These are phyloP conservation scores for Leucosticte australis DNA, from an alignment of 2,113 vertebrate genomes.

Conservation along the genomic window DNA sequence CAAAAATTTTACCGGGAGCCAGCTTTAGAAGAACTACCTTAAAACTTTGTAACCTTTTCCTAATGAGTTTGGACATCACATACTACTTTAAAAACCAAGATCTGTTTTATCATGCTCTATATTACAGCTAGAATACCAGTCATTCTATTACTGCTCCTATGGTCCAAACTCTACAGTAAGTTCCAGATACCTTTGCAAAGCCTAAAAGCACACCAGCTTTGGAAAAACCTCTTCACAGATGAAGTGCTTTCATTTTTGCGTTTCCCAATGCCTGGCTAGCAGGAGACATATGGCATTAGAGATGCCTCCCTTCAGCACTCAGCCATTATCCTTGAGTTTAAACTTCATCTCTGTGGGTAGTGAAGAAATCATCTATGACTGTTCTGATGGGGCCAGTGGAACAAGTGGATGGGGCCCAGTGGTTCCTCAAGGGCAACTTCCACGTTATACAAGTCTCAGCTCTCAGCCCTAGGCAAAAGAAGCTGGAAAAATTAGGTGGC, in stretches of 20 bases:
- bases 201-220: not conserved
- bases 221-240: not conserved
- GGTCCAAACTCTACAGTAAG: not conserved
- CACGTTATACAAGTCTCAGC: accelerated
- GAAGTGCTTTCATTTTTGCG: not conserved
- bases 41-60: not conserved
- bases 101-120: not conserved
- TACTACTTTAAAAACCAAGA: not conserved
- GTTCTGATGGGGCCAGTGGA: not conserved
- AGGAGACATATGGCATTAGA: not conserved
- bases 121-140: not conserved
- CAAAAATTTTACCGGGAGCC: not conserved
- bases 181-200: not conserved
- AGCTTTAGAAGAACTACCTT: not conserved
- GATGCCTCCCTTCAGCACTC: not conserved
- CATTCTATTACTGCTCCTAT: not conserved
- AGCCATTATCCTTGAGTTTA: not conserved
- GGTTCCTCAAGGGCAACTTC: not conserved
- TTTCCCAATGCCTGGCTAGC: not conserved
- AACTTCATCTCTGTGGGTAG: not conserved
- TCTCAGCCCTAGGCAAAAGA: not conserved
- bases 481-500: not conserved
- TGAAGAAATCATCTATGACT: not conserved
- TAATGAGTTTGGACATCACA: not conserved
- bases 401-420: accelerated